Evolutionary conservation across 2,797 vertebrate genomes (phyloP).

Genomic region (Sebastes melanostomus): DNA sequence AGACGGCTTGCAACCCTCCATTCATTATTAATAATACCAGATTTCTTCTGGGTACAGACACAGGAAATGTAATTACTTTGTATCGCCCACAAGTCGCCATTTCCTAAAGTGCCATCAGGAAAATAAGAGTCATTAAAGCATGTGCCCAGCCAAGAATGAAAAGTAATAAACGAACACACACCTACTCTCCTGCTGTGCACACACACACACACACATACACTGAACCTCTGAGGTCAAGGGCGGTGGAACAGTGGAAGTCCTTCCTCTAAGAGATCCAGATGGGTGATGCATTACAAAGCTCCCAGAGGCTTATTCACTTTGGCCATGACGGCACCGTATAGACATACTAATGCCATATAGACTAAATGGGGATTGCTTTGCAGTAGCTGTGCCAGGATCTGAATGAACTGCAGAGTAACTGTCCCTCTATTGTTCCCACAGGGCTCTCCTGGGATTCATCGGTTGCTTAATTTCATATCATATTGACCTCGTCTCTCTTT

Average conservation of each 20-base stretch:
- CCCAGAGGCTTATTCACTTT: slow-evolving; percentile 30
- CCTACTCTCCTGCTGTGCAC: background rate
- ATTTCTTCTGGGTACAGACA: slow-evolving; percentile 70
- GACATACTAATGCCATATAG: slow-evolving; percentile 10
- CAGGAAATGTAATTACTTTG: slow-evolving; percentile 78
- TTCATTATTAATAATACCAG: slow-evolving; percentile 78
- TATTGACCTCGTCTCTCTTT: slow-evolving; percentile 26
- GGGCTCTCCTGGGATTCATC: slow-evolving; percentile 6
- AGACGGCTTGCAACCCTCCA: slow-evolving; percentile 51
- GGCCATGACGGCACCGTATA: slow-evolving; percentile 22
- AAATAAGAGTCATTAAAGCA: slow-evolving; percentile 76
- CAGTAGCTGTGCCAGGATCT: slow-evolving; percentile 2
- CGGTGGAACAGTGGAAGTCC: slow-evolving; percentile 37
- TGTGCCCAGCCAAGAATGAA: slow-evolving; percentile 57
- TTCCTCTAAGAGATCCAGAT: slow-evolving; percentile 49
- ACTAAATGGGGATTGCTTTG: slow-evolving; percentile 24
- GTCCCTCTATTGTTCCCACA: background rate
- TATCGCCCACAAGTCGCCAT: slow-evolving; percentile 77
- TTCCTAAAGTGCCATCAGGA: slow-evolving; percentile 79
- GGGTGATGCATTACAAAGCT: slow-evolving; percentile 42
- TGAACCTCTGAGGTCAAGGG: slow-evolving; percentile 50
- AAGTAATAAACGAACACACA: slow-evolving; percentile 58
- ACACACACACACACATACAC: background rate
- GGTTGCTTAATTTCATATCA: slow-evolving; percentile 17
- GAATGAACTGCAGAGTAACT: slow-evolving; percentile 8